A percentile compares a stretch with the other conserved stretches of the same genome.
These are phyloP conservation scores for Pycnonotus jocosus DNA, from an alignment of 2,113 vertebrate species.

Conservation along the genomic window DNA sequence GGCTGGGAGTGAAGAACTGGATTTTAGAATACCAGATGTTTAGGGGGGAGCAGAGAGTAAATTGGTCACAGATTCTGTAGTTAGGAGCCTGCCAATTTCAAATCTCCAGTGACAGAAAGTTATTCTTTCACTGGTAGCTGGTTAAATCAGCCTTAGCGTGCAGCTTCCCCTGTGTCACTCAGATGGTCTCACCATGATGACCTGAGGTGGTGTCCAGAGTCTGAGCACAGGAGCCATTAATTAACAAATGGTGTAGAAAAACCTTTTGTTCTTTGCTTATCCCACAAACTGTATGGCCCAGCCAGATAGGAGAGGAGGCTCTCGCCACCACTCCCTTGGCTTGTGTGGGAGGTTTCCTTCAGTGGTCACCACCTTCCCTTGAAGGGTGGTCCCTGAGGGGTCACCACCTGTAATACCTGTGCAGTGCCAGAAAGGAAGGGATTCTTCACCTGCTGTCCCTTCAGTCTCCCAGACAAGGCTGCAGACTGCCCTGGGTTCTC, in stretches of 20 bases:
- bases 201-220: neutral
- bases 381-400: neutral
- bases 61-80: neutral
- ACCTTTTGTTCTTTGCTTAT: neutral
- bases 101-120: neutral
- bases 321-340: neutral
- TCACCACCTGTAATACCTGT: neutral
- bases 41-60: neutral
- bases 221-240: neutral
- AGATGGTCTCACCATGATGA: neutral
- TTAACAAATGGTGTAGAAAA: neutral
- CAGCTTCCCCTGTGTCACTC: neutral
- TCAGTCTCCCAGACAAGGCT: neutral
- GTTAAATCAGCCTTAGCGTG: neutral
- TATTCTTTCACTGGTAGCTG: neutral
- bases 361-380: neutral
- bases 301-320: neutral
- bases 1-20: neutral
- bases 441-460: neutral
- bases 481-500: neutral
- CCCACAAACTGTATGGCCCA: neutral
- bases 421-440: neutral
- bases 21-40: slow-evolving; percentile 4
- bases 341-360: neutral
- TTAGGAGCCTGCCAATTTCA: neutral